Base-by-base conservation (phyloP, 1,140 invertebrate species). In the Sminthurides bifidus region DNA sequence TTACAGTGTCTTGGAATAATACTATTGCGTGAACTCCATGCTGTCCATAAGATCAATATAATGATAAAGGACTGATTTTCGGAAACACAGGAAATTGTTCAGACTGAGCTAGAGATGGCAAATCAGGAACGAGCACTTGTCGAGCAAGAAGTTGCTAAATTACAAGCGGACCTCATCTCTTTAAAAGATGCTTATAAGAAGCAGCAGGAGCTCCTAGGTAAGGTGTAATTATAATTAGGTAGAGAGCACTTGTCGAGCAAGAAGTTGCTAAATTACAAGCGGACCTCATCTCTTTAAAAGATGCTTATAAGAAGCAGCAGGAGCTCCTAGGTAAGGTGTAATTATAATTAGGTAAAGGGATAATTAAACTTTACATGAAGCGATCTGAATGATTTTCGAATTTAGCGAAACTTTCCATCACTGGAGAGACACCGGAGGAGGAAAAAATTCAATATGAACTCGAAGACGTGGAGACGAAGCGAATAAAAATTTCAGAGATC, bases 21-120 rank as follows among this genome's bases (percentile, higher is more conserved):
- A n/a, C n/a, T n/a, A n/a, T n/a, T n/a, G n/a, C n/a, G n/a, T n/a
- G n/a, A n/a, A n/a, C n/a, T n/a, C n/a, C n/a, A n/a, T n/a, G n/a
- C n/a, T n/a, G n/a, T n/a, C n/a, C n/a, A n/a, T n/a, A n/a, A n/a
- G n/a, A n/a, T n/a, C n/a, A n/a, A n/a, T n/a, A n/a, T n/a, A n/a
- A n/a, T n/a, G n/a, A n/a, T n/a, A n/a, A n/a, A n/a, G n/a, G n/a
- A n/a, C n/a, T n/a, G n/a, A n/a, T n/a, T n/a, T n/a, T n/a, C n/a
- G n/a, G n/a, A n/a, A n/a, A n/a, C n/a, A 1, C 19, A 62, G 61
- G 61, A 63, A 60, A 63, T 63, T 24, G 61, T 55, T 8, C 14
- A 30, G 10, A 53, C 61, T 17, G 58, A 63, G 26, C 23, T 63
- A 14, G 61, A 63, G 52, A 63, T 60, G 61, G 24, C 59, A 1